Base-by-base conservation (phyloP, 2,113 vertebrate genomes). In the Scomber scombrus region DNA sequence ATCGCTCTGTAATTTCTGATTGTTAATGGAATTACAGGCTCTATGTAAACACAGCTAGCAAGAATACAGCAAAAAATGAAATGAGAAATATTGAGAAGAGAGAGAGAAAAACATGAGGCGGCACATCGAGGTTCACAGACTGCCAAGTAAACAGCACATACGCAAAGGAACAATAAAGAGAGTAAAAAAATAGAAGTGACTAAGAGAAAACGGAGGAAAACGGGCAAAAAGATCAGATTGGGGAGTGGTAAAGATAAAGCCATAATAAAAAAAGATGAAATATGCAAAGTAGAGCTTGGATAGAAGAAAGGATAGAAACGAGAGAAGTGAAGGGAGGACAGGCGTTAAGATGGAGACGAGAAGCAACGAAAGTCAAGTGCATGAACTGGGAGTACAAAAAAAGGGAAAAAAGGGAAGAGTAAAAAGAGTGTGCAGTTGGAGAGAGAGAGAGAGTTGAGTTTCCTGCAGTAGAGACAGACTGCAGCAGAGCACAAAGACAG, bases 401-500 rank as follows among this genome's bases (percentile, higher is more conserved):
- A 57, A 34, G 40, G 18, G 26, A 73, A 10, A 18, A 31, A 26
- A 67, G 1, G 11, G 50, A 29, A 62, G 45, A 60, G 50, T 19
- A 67, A 58, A 71, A 55, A 62, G 55, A 45, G 21, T 62, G 63
- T n/a, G 45, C 45, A 55, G 47, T 15, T 57, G 62, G 52, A 80
- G 47, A 29, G 23, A 26, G 23, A 26, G 23, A 26, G 58, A 56
- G 66, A 63, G 54, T 51, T 34, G 40, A 70, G 78, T 77, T 72
- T 81, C 54, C 70, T 50, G 43, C 60, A 71, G 65, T 18, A 31
- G 63, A 67, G 52, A 45, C 40, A 45, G 67, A 68, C 85, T 80
- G 81, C 65, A 83, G 66, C 12, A 23, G 23, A 80, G 52, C 72
- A 56, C 62, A 65, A 72, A 75, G 34, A 69, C 52, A 66, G 51